Percentiles rank a stretch among this genome's conserved stretches.
phyloP scores from a whole-genome alignment of 2,113 vertebrate genomes.

The Lycaon pictus region DNA sequence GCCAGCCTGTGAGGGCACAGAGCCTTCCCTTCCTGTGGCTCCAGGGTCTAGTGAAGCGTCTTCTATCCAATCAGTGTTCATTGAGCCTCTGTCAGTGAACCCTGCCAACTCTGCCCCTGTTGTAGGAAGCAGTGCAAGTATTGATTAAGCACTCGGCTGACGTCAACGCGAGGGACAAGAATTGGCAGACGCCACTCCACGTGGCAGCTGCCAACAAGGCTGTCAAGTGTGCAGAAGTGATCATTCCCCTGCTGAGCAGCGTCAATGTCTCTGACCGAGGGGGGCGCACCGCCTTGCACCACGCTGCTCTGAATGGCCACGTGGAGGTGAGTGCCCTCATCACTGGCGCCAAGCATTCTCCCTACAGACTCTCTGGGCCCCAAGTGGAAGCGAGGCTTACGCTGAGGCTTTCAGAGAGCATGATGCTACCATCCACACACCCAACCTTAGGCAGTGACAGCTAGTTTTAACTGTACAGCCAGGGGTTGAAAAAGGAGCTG shows the following conservation, averaged over 20 bases:
- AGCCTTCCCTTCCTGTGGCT: not conserved
- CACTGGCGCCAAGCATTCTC: accelerated
- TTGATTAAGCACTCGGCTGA: conserved; percentile 97
- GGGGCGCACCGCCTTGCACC: conserved; percentile 96
- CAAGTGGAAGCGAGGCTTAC: not conserved
- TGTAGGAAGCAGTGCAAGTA: conserved; percentile 95
- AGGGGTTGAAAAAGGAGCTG: not conserved
- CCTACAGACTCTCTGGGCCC: not conserved
- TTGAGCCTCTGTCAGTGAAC: not conserved
- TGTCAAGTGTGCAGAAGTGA: conserved; percentile 94
- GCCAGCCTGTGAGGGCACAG: not conserved
- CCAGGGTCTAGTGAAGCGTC: not conserved
- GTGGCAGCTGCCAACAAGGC: conserved; percentile 97
- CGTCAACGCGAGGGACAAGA: conserved; percentile 98
- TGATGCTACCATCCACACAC: not conserved
- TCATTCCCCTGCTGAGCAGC: conserved; percentile 96
- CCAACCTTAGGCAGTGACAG: not conserved
- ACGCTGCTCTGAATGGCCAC: conserved; percentile 97
- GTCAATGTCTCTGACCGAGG: conserved; percentile 98
- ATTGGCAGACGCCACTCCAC: conserved; percentile 98
- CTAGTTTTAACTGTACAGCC: not conserved
- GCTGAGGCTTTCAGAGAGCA: not conserved
- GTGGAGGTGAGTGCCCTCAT: conserved; percentile 89
- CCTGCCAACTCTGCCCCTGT: not conserved
- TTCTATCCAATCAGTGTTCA: not conserved